Evolutionary conservation across 1,140 invertebrate genomes (phyloP), one percentile per base, ranked within the genome.

Genomic region (Neodiprion fabricii): DNA sequence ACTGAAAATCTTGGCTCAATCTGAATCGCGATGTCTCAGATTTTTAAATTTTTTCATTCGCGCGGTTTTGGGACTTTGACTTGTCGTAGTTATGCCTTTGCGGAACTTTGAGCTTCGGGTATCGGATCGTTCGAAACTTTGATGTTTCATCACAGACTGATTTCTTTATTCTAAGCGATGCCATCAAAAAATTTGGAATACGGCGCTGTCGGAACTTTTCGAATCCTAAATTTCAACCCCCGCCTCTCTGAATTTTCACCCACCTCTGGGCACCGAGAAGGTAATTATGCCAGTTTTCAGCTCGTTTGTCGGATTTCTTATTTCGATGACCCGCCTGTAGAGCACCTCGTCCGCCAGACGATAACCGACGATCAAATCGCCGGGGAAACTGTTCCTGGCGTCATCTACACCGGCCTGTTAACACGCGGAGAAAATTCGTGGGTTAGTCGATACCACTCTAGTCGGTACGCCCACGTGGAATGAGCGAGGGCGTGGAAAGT

Each of bases 281-380:
- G 69, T 74, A 23, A 86, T 69, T 7, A 75, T 71, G 5, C 73
- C 74, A 12, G 74, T 76, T 21, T 83, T 81, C 53, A 86, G 73
- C 5, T 47, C 68, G 10, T 79, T 73, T 1, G 82, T 83, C 3
- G 85, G 83, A 78, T 87, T 87, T 0, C 78, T 72, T 67, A 86
- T 76, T 70, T 83, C 79, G 4, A 87, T 66, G 1, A 75, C 73
- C 53, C 86, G 81, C 7, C 81, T 77, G 28, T 85, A 87, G 70
- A 87, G 40, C 7, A 78, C 82, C 78, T 87, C 86, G 23, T 86
- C 82, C 8, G 82, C 17, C 40, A 73, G 82, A 70, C 77, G 81
- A 70, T 79, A 73, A 12, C 86, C 86, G 65, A 84, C 71, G 14
- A 76, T 67, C 1, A 87, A 68, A 72, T 87, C 85, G 4, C 86